Percentiles rank a stretch among this genome's conserved stretches.
Evolutionary conservation across 2,113 vertebrate genomes (phyloP).

Genomic region (Triplophysa rosa): DNA sequence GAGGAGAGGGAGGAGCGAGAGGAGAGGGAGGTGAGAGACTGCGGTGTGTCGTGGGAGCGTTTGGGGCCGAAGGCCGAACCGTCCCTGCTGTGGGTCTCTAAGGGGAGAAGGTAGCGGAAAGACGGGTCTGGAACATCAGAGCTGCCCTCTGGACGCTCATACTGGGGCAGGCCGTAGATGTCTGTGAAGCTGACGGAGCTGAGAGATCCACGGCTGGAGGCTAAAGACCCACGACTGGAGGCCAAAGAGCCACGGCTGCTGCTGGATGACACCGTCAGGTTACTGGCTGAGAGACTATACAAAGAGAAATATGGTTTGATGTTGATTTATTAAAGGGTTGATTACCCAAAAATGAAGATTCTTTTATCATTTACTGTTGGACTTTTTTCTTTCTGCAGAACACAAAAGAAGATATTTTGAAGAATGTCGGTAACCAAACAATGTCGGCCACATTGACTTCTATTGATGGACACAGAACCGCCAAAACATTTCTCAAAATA

Average conservation of each 20-base stretch:
- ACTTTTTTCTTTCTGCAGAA: no score
- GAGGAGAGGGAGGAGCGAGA: slow-evolving; percentile 95
- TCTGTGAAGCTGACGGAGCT: slow-evolving; percentile 97
- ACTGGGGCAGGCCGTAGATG: slow-evolving; percentile 95
- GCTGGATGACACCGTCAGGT: slow-evolving; percentile 92
- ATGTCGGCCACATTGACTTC: no score
- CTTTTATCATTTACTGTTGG: no score
- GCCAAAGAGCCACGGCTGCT: slow-evolving; percentile 94
- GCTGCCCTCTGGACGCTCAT: slow-evolving; percentile 80
- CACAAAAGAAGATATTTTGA: no score
- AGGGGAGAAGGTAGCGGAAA: slow-evolving; percentile 83
- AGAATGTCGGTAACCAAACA: no score
- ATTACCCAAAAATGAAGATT: no score
- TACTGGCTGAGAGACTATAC: slow-evolving; percentile 90
- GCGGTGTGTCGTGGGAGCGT: slow-evolving; percentile 88
- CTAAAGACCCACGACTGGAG: slow-evolving; percentile 90
- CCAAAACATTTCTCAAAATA: no score
- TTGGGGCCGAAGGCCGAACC: slow-evolving; percentile 72
- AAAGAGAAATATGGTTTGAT: slow-evolving; percentile 2
- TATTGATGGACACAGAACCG: no score
- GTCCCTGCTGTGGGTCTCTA: slow-evolving; percentile 79
- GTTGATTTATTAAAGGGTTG: no score
- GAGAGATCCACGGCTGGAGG: slow-evolving; percentile 93
- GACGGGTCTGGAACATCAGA: slow-evolving; percentile 74
- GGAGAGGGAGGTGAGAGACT: slow-evolving; percentile 91